A percentile compares a stretch with the other conserved stretches of the same genome.
Conservation (phyloP, 2,113 vertebrate species). For the Mirza zaza region DNA sequence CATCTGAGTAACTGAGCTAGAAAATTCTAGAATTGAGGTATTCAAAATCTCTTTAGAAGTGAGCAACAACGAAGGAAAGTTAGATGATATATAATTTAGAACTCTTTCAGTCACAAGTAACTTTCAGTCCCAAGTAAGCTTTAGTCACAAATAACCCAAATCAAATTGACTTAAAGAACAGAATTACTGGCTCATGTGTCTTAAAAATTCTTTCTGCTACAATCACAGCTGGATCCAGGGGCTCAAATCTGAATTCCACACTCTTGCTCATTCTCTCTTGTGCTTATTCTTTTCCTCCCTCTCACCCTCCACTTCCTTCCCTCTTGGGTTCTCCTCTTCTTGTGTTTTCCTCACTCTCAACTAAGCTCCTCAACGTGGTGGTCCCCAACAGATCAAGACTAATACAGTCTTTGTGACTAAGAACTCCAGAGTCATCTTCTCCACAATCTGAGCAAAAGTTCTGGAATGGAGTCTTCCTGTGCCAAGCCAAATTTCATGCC, state of each 20-base stretch:
- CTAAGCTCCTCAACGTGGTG: background rate
- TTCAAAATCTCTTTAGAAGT: background rate
- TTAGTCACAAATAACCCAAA: background rate
- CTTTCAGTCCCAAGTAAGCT: background rate
- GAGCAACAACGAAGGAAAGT: background rate
- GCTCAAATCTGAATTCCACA: background rate
- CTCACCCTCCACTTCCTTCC: background rate
- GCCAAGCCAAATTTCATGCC: background rate
- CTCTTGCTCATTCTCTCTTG: background rate
- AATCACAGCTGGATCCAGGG: background rate
- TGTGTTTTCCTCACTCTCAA: background rate
- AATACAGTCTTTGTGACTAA: background rate
- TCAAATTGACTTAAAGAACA: conserved; percentile 24
- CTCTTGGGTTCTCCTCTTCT: background rate
- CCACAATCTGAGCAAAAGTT: background rate
- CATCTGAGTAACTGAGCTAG: background rate
- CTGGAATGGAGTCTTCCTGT: conserved; percentile 18
- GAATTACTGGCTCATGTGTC: background rate
- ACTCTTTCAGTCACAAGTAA: background rate
- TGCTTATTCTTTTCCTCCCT: background rate
- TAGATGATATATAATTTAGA: background rate
- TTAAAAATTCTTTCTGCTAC: conserved; percentile 38
- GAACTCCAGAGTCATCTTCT: background rate
- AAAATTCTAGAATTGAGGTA: background rate
- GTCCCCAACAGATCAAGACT: background rate